Base-by-base conservation (phyloP, 2,113 vertebrate genomes). In the Orycteropus afer region DNA sequence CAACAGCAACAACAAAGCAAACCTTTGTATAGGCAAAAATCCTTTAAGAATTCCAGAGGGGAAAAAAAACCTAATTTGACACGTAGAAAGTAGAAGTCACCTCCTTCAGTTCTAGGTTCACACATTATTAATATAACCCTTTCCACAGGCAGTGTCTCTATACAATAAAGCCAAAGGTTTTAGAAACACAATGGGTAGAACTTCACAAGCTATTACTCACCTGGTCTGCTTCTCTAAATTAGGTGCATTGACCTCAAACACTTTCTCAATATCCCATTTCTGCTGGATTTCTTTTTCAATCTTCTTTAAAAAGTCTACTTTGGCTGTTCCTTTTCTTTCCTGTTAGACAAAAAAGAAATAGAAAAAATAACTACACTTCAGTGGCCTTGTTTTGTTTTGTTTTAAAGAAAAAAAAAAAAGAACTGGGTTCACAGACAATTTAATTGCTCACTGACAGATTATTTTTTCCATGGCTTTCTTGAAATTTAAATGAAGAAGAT, bases 321-420 rank as follows among this genome's bases (percentile, higher is more conserved):
- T 99, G 0, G 99, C 99, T 11, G 99, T 99, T 96, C 99, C 99
- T 95, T 99, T 99, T 71, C 99, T 98, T 93, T 99, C 99, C 99
- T 99, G 86, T 7, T 34, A 4, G 51, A 80, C 0, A 90, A 17
- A 23, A 65, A 63, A 80, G 14, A 63, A 57, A 65, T 0, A 91
- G 49, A 40, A 92, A 82, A 89, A n/a, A 27, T 22, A 37, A 86
- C 42, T 79, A 34, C 14, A 84, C 25, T 91, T 93, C 20, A 29
- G n/a, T 12, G 93, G 23, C 6, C 53, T 91, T 91, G 20, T 29
- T 95, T n/a, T n/a, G 23, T 4, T 47, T 91, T 91, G 20, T 86
- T 9, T 7, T 14, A 47, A 32, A 88, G 94, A 89, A 79, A 65
- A 49, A n/a, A 65, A 37, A 76, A 67, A 89, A 73, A n/a, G 29